phyloP scores from a whole-genome alignment of 2,888 invertebrate species.

The Dilophus febrilis region DNA sequence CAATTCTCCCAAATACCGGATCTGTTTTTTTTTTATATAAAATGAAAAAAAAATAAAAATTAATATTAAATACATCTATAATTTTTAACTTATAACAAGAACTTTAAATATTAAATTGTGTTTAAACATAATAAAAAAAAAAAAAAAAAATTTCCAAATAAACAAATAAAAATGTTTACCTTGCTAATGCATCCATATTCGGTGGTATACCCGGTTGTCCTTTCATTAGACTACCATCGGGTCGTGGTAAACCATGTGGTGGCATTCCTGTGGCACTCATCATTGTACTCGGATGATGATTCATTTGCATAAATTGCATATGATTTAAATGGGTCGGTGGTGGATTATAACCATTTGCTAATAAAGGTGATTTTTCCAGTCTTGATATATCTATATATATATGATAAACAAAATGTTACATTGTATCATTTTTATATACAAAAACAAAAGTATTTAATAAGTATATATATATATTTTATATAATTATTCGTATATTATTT shows the following conservation, averaged over 20 bases:
- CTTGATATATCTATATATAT: conserved; percentile 72
- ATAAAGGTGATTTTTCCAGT: conserved; percentile 78
- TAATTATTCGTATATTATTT: too few species aligned
- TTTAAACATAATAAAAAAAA: too few species aligned
- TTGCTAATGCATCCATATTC: conserved; percentile 79
- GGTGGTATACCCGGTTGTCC: conserved; percentile 59
- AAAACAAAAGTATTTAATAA: too few species aligned
- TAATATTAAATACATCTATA: not conserved
- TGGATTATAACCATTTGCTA: conserved; percentile 88
- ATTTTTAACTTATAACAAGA: too few species aligned
- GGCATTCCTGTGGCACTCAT: conserved; percentile 78
- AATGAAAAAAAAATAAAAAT: not conserved
- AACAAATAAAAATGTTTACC: conserved; percentile 34
- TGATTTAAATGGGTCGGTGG: conserved; percentile 82
- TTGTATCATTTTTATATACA: too few species aligned
- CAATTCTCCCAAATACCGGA: conserved; percentile 91
- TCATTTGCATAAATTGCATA: conserved; percentile 88
- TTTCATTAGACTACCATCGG: conserved; percentile 69
- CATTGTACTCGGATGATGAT: conserved; percentile 50
- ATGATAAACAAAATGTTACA: too few species aligned
- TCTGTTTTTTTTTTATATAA: conserved; percentile 29
- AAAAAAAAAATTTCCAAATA: too few species aligned
- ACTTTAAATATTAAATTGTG: too few species aligned
- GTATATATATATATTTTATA: too few species aligned
- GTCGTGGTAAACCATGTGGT: conserved; percentile 67